A percentile compares a stretch with the other conserved stretches of the same genome.
Evolutionary conservation across 2,113 vertebrate genomes (phyloP).

Genomic region (Caretta caretta): DNA sequence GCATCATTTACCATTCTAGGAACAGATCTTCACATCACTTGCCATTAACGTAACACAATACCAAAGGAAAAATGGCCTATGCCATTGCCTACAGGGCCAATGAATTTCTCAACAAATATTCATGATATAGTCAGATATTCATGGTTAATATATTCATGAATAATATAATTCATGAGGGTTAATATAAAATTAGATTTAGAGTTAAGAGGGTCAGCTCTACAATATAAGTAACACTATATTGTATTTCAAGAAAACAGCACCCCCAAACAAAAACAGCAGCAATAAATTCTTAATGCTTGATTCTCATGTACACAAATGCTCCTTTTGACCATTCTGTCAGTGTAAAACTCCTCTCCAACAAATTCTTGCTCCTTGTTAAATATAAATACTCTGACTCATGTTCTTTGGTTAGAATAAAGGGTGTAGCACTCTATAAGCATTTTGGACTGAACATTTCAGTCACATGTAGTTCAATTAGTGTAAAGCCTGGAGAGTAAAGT

Average conservation of each 20-base stretch:
- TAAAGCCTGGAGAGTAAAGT: neutral
- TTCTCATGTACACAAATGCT: slow-evolving; percentile 19
- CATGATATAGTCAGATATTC: neutral
- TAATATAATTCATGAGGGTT: neutral
- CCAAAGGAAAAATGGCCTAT: neutral
- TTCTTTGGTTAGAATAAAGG: neutral
- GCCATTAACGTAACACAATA: neutral
- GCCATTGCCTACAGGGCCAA: neutral
- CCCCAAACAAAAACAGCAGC: neutral
- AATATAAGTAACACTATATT: neutral
- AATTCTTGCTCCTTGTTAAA: too few species aligned
- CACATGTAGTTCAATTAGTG: neutral
- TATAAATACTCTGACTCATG: neutral
- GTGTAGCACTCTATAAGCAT: neutral
- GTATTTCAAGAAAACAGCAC: neutral
- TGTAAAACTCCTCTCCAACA: neutral
- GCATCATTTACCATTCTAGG: neutral
- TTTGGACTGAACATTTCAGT: neutral
- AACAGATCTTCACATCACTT: neutral
- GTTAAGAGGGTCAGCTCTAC: neutral
- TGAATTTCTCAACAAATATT: neutral
- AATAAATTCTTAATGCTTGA: neutral
- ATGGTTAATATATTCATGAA: neutral
- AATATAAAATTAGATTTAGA: neutral
- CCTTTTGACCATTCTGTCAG: neutral